Percentiles rank a stretch among this genome's conserved stretches.
These are phyloP conservation scores for Emys orbicularis DNA, from an alignment of 2,797 vertebrate genomes.

Conservation along the genomic window DNA sequence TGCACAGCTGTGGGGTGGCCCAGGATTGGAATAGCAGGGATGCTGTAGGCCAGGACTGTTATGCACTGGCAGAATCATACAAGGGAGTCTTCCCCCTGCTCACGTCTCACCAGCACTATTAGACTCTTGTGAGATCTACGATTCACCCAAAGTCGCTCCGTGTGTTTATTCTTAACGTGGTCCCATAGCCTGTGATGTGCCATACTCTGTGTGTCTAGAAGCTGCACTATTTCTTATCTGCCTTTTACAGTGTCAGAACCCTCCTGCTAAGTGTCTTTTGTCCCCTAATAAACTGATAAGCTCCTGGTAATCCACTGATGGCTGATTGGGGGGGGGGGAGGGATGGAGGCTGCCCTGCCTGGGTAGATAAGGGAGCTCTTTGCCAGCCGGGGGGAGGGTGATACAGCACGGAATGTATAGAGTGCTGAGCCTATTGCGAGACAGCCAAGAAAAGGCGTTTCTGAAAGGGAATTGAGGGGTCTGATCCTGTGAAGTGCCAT, in stretches of 20 bases:
- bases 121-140: neutral
- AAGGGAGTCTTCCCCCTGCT: rapidly evolving
- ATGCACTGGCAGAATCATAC: neutral
- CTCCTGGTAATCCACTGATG: constrained; percentile 36
- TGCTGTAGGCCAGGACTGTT: neutral
- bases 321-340: constrained; percentile 37
- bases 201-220: neutral
- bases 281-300: constrained; percentile 66
- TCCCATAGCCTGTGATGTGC: neutral
- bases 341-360: neutral
- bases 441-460: neutral
- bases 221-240: constrained; percentile 57
- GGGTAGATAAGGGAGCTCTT: constrained; percentile 55
- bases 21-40: no score
- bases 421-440: neutral
- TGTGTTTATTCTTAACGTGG: rapidly evolving
- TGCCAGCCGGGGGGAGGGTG: neutral
- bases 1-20: no score
- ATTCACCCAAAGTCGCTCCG: neutral
- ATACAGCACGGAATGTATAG: neutral
- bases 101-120: rapidly evolving
- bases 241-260: constrained; percentile 47
- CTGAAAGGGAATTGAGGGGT: rapidly evolving
- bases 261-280: constrained; percentile 65
- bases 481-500: neutral